These are phyloP conservation scores for Synergus umbraculus DNA, from an alignment of 2,888 invertebrate species.

Conservation along the genomic window DNA sequence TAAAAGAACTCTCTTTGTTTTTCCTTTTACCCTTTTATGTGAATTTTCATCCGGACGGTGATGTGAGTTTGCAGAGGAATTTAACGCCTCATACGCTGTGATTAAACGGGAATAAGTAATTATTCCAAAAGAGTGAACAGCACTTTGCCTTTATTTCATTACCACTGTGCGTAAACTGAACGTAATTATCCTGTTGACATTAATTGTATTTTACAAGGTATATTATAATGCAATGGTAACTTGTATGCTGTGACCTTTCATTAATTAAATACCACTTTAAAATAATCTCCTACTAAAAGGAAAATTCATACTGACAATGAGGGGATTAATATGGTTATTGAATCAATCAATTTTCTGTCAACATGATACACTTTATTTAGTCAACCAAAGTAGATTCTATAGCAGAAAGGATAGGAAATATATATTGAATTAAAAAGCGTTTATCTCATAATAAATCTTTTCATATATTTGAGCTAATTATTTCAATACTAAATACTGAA, in stretches of 20 bases:
- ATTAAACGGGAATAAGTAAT: constrained; percentile 21
- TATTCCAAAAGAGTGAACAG: constrained; percentile 21
- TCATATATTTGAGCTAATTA: neutral
- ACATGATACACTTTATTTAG: neutral
- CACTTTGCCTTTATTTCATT: neutral
- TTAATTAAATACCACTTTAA: neutral
- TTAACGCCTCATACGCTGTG: neutral
- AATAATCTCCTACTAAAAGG: neutral
- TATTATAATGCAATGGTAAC: neutral
- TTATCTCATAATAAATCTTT: too few species aligned
- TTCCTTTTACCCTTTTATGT: neutral
- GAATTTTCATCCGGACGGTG: neutral
- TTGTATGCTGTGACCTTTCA: neutral
- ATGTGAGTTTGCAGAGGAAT: neutral
- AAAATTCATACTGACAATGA: neutral
- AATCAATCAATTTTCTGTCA: neutral
- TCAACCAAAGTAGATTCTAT: too few species aligned
- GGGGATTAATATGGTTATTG: neutral
- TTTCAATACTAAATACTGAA: neutral
- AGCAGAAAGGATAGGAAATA: too few species aligned
- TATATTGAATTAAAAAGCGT: too few species aligned
- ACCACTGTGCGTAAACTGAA: neutral
- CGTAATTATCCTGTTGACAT: neutral
- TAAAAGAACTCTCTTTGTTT: neutral
- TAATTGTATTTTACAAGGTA: neutral